These are phyloP conservation scores for Lymantria monacha DNA, from an alignment of 2,888 invertebrate genomes.

Conservation along the genomic window DNA sequence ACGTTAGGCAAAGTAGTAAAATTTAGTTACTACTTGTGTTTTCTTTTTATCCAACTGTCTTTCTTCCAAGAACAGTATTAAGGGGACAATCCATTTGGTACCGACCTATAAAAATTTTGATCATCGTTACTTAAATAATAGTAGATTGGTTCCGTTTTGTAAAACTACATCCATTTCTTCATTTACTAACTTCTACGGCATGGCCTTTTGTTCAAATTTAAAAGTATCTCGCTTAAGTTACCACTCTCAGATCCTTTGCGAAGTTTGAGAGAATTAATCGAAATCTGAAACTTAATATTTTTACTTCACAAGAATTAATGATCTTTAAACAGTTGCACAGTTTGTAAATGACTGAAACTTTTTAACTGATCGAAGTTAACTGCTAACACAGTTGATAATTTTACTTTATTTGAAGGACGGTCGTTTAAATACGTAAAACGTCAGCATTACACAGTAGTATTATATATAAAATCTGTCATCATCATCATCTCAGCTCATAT, in stretches of 20 bases:
- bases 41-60: too few relatives aligned
- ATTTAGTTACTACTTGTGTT: too few relatives aligned
- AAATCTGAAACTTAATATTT: constrained; percentile 44
- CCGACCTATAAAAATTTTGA: too few relatives aligned
- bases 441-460: too few relatives aligned
- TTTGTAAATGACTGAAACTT: constrained; percentile 22
- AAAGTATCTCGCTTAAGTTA: constrained; percentile 24
- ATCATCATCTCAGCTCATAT: too few relatives aligned
- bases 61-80: too few relatives aligned
- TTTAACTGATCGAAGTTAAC: constrained; percentile 19
- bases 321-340: constrained; percentile 35
- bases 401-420: too few relatives aligned
- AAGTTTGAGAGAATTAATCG: constrained; percentile 49
- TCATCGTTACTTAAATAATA: too few relatives aligned
- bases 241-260: constrained; percentile 27
- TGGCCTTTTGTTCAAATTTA: constrained; percentile 15
- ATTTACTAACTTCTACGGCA: background rate
- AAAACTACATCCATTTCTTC: background rate
- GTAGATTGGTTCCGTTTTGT: background rate
- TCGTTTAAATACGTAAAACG: too few relatives aligned
- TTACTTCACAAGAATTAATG: constrained; percentile 52
- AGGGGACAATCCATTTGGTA: too few relatives aligned
- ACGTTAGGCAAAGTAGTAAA: too few relatives aligned
- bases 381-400: constrained; percentile 10
- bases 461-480: too few relatives aligned